These are phyloP conservation scores for Psophia crepitans DNA, from an alignment of 2,113 vertebrate genomes.

Conservation along the genomic window DNA sequence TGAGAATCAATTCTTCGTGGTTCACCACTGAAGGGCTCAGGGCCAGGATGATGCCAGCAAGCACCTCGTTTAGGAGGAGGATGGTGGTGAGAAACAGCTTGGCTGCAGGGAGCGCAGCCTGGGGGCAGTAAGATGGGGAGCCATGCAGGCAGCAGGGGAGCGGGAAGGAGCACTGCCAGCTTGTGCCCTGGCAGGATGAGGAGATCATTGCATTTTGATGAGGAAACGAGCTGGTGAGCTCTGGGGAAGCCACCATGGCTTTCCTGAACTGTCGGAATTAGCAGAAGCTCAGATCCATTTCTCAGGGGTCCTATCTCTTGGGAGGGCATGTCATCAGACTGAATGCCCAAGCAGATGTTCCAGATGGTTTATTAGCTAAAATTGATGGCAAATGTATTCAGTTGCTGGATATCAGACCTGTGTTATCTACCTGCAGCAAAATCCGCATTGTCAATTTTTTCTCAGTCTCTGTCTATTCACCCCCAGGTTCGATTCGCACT, in stretches of 20 bases:
- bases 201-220: background rate
- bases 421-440: background rate
- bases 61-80: background rate
- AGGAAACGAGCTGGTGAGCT: rapidly evolving
- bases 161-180: background rate
- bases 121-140: rapidly evolving
- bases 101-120: background rate
- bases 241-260: background rate
- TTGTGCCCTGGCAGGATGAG: background rate
- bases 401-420: background rate
- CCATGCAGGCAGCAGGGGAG: background rate
- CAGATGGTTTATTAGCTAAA: background rate
- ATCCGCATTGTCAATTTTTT: background rate
- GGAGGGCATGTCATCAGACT: background rate
- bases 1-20: background rate
- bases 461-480: background rate
- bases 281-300: background rate
- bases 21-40: background rate
- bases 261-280: background rate
- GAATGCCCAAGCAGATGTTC: background rate
- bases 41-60: background rate
- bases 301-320: background rate
- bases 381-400: background rate
- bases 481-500: rapidly evolving
- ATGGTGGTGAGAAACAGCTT: background rate